These are phyloP conservation scores for Caenorhabditis sp. DNA, from an alignment of 2,888 invertebrate species.

Conservation along the genomic window DNA sequence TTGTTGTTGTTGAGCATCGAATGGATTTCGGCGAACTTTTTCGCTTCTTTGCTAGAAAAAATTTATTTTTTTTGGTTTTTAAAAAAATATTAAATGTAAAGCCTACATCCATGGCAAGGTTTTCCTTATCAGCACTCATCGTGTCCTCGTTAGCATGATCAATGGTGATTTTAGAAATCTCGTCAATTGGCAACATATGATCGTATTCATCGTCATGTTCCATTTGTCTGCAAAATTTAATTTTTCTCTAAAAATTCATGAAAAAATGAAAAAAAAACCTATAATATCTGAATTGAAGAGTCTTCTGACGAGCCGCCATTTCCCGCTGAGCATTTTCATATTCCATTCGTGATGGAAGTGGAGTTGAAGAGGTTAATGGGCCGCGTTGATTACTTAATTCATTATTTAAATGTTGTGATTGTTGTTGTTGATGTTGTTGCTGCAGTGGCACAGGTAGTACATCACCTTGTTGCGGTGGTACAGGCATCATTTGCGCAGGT, in stretches of 20 bases:
- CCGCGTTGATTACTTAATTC: conserved; percentile 14
- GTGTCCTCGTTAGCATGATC: conserved; percentile 38
- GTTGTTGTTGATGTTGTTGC: conserved; percentile 6
- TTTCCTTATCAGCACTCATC: conserved; percentile 37
- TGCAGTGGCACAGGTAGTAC: background rate
- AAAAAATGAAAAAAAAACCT: conserved; percentile 7
- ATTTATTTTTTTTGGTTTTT: background rate
- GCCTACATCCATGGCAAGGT: conserved; percentile 3
- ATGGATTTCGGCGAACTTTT: conserved; percentile 21
- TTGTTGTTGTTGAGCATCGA: background rate
- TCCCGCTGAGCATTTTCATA: conserved; percentile 33
- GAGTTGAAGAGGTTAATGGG: conserved; percentile 40
- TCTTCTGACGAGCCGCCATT: conserved; percentile 20
- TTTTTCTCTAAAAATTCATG: no score
- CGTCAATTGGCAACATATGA: conserved; percentile 25
- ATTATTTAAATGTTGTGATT: background rate
- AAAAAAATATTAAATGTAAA: no score
- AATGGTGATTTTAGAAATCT: conserved; percentile 30
- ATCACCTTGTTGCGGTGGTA: conserved; percentile 8
- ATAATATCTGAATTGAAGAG: conserved; percentile 38
- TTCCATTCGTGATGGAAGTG: conserved; percentile 30
- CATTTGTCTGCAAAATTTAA: conserved; percentile 16
- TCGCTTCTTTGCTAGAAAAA: conserved; percentile 16
- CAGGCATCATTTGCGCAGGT: conserved; percentile 13
- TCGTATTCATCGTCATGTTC: conserved; percentile 30